Evolutionary conservation across 1,140 invertebrate species (phyloP).

Genomic region (Pomacea maculata): DNA sequence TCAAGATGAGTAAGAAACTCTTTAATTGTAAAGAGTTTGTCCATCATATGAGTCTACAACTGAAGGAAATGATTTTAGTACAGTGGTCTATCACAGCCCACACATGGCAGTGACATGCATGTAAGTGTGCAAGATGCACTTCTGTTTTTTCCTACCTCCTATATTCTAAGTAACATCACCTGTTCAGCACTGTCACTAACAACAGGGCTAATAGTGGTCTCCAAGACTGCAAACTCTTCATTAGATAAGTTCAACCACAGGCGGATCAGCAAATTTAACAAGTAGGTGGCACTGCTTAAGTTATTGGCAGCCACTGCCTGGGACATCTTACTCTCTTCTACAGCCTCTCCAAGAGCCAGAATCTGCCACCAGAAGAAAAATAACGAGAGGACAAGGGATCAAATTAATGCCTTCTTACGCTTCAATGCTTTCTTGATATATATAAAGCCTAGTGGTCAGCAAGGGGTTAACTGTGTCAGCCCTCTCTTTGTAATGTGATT

Average conservation of each 20-base stretch:
- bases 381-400: neutral
- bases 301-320: slow-evolving; percentile 57
- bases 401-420: neutral
- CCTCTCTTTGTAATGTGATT: too few species aligned
- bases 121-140: neutral
- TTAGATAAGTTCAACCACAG: slow-evolving; percentile 60
- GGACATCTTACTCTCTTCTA: slow-evolving; percentile 59
- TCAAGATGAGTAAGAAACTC: too few species aligned
- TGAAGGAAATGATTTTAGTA: too few species aligned
- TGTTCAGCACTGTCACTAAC: slow-evolving; percentile 61
- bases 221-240: slow-evolving; percentile 61
- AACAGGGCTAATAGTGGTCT: slow-evolving; percentile 57
- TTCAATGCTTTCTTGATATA: neutral
- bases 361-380: slow-evolving; percentile 39
- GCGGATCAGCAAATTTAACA: slow-evolving; percentile 63
- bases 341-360: slow-evolving; percentile 59
- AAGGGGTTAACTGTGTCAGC: too few species aligned
- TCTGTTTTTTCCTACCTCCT: neutral
- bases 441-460: neutral
- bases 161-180: slow-evolving; percentile 33
- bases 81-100: too few species aligned
- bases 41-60: too few species aligned
- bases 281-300: slow-evolving; percentile 61
- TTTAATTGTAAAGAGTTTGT: too few species aligned
- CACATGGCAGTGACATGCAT: too few species aligned